These are phyloP conservation scores for Scotopteryx bipunctaria DNA, from an alignment of 2,888 invertebrate species.

Conservation along the genomic window DNA sequence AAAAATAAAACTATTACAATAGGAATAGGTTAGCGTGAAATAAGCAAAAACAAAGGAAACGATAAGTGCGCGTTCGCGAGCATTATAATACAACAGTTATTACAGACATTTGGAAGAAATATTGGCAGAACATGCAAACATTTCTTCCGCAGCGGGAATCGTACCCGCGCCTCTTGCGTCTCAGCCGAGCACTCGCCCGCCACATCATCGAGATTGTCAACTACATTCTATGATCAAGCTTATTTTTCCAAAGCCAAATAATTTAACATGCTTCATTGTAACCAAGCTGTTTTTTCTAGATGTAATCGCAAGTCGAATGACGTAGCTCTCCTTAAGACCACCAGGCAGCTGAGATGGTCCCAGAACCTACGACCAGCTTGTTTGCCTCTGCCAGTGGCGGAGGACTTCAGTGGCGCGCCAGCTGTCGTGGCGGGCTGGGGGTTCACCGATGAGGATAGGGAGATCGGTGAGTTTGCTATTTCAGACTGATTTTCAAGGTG, in stretches of 20 bases:
- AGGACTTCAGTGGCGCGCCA: conserved; percentile 79
- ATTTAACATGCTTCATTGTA: not conserved
- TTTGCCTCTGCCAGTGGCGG: conserved; percentile 82
- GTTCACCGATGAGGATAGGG: conserved; percentile 89
- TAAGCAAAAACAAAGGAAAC: too few species aligned
- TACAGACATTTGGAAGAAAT: too few species aligned
- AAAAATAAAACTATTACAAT: too few species aligned
- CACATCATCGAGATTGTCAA: too few species aligned
- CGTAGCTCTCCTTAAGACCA: conserved; percentile 89
- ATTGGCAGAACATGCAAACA: too few species aligned
- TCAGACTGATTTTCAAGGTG: too few species aligned
- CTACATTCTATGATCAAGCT: too few species aligned
- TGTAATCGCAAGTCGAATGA: conserved; percentile 79
- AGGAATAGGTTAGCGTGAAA: too few species aligned
- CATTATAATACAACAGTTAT: too few species aligned
- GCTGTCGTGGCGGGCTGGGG: conserved; percentile 95
- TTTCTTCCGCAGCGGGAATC: too few species aligned
- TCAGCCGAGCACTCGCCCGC: too few species aligned
- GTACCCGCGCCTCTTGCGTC: too few species aligned
- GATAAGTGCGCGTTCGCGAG: not conserved
- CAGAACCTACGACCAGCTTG: conserved; percentile 90
- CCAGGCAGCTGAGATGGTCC: conserved; percentile 86
- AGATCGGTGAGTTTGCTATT: conserved; percentile 81
- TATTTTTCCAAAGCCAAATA: not conserved
- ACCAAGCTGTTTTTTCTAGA: conserved; percentile 40